Evolutionary conservation across 1,140 invertebrate species (phyloP).

Genomic region (Drosophila oshimai): DNA sequence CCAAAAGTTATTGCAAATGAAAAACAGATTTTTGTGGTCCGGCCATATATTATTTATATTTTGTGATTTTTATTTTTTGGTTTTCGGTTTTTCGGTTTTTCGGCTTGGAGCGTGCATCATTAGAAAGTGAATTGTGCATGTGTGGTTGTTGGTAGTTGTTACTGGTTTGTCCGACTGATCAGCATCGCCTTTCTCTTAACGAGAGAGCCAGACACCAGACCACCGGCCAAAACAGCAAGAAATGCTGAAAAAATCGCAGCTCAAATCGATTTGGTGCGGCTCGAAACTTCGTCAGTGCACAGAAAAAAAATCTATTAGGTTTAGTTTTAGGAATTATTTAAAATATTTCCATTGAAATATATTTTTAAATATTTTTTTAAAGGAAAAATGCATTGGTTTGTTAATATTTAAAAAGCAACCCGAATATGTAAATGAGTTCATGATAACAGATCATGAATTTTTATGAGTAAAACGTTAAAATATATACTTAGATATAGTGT

Average conservation of each 20-base stretch:
- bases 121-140: slow-evolving; percentile 49
- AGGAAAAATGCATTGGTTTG: no score
- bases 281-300: slow-evolving; percentile 4
- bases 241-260: slow-evolving; percentile 33
- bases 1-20: slow-evolving; percentile 41
- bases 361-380: no score
- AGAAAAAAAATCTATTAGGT: neutral
- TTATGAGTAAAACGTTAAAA: no score
- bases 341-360: no score
- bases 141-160: slow-evolving; percentile 11
- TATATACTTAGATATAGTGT: no score
- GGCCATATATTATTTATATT: slow-evolving; percentile 31
- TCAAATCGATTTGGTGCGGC: slow-evolving; percentile 46
- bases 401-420: no score
- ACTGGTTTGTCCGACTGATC: slow-evolving; percentile 23
- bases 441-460: no score
- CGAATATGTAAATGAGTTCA: no score
- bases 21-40: slow-evolving; percentile 25
- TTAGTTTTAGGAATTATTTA: no score
- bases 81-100: neutral
- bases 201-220: slow-evolving; percentile 19
- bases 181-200: slow-evolving; percentile 47
- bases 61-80: slow-evolving; percentile 7
- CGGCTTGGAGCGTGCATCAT: slow-evolving; percentile 23
- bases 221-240: slow-evolving; percentile 8